These are phyloP conservation scores for Gymnoscopelus braueri DNA, from an alignment of 2,797 vertebrate species.

Conservation along the genomic window DNA sequence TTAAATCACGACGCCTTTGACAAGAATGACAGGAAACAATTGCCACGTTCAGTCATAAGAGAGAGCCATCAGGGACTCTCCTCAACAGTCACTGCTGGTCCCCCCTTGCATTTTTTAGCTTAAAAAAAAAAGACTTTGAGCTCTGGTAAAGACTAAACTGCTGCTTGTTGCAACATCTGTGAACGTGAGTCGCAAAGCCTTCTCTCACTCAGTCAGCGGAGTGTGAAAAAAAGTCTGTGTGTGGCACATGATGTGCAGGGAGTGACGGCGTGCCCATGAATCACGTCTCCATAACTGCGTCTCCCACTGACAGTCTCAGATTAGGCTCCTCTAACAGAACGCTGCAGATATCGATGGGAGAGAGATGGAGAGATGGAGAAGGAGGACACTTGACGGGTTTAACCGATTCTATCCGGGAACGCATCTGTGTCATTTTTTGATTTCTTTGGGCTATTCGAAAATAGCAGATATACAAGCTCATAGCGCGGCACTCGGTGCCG, in stretches of 20 bases:
- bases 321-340: background rate
- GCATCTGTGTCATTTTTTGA: no score
- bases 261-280: constrained; percentile 58
- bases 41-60: constrained; percentile 50
- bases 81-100: no score
- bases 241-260: constrained; percentile 46
- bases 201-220: constrained; percentile 50
- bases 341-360: constrained; percentile 62
- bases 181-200: constrained; percentile 32
- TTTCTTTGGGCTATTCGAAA: no score
- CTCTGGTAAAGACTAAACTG: constrained; percentile 39
- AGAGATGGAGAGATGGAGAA: constrained; percentile 20
- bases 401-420: background rate
- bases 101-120: no score
- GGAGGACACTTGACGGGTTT: constrained; percentile 51
- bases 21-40: constrained; percentile 27
- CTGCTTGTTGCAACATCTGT: constrained; percentile 60
- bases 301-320: constrained; percentile 43
- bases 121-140: no score
- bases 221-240: constrained; percentile 48
- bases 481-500: no score
- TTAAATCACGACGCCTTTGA: constrained; percentile 22
- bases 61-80: constrained; percentile 40
- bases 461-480: no score
- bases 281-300: constrained; percentile 70